Evolutionary conservation across 2,888 invertebrate species (phyloP).

Genomic region (Sarcophaga caerulescens): DNA sequence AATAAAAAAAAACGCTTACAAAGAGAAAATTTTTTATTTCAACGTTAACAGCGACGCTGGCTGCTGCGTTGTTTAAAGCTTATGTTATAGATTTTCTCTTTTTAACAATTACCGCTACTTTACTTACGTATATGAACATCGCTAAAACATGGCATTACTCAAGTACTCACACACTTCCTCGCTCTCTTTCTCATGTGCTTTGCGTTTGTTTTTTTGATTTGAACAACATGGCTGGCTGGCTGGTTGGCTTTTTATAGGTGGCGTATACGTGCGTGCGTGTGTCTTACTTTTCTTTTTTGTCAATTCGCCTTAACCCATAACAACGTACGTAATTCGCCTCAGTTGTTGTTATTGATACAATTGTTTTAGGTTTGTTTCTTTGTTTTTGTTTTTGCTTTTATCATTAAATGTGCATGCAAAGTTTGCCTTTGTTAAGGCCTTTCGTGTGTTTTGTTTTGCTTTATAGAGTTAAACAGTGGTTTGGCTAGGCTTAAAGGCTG

Average conservation of each 20-base stretch:
- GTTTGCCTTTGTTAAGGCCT: not conserved
- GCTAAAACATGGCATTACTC: not conserved
- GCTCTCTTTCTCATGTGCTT: not conserved
- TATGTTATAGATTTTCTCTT: not conserved
- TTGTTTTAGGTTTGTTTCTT: slow-evolving; percentile 14
- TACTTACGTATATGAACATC: not conserved
- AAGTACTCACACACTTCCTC: not conserved
- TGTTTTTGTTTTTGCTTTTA: not conserved
- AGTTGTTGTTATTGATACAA: slow-evolving; percentile 25
- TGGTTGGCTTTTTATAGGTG: not conserved
- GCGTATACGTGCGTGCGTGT: not conserved
- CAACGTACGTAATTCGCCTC: slow-evolving; percentile 8
- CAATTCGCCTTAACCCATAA: not conserved
- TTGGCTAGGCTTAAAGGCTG: not conserved
- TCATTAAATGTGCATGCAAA: not conserved
- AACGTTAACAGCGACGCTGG: not conserved
- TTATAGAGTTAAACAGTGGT: slow-evolving; percentile 17
- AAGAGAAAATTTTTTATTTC: not conserved
- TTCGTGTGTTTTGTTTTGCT: slow-evolving; percentile 4
- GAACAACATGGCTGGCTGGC: not conserved
- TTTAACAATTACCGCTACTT: slow-evolving; percentile 33
- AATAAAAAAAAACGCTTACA: slow-evolving; percentile 31
- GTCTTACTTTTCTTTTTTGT: not conserved
- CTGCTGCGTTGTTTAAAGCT: not conserved
- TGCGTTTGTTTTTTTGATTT: slow-evolving; percentile 8